Conservation (phyloP, 2,888 invertebrate genomes). For the Diplolepis rosae region DNA sequence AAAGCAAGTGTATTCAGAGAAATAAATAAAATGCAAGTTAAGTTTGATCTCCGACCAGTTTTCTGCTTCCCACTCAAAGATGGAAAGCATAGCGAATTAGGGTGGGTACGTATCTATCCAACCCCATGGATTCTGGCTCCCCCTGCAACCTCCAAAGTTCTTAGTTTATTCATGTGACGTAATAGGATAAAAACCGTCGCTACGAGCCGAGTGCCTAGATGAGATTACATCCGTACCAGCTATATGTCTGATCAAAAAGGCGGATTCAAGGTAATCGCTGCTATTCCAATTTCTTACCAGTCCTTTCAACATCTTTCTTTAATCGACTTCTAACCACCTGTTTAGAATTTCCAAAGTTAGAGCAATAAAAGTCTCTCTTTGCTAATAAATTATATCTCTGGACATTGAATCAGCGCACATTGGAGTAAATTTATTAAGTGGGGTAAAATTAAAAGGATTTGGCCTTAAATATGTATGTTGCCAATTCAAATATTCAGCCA, state of each 20-base stretch:
- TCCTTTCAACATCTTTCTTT: constrained; percentile 30
- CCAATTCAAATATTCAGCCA: constrained; percentile 60
- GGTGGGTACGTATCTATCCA: constrained; percentile 39
- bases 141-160: constrained; percentile 62
- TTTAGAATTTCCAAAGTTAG: constrained; percentile 44
- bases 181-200: constrained; percentile 73
- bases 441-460: constrained; percentile 64
- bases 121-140: constrained; percentile 41
- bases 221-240: constrained; percentile 69
- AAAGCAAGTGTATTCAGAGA: constrained; percentile 8
- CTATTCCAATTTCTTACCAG: constrained; percentile 46
- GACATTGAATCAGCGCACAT: constrained; percentile 17
- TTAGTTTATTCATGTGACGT: constrained; percentile 73
- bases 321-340: constrained; percentile 36
- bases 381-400: constrained; percentile 5
- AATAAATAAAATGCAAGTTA: constrained; percentile 20
- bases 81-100: constrained; percentile 38
- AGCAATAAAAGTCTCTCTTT: not conserved
- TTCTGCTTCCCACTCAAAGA: constrained; percentile 21
- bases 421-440: constrained; percentile 58
- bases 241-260: constrained; percentile 60
- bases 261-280: constrained; percentile 62
- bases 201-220: constrained; percentile 70
- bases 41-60: constrained; percentile 21
- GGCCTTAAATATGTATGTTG: constrained; percentile 62